Evolutionary conservation across 2,113 vertebrate species (phyloP).

Genomic region (Nestor notabilis): DNA sequence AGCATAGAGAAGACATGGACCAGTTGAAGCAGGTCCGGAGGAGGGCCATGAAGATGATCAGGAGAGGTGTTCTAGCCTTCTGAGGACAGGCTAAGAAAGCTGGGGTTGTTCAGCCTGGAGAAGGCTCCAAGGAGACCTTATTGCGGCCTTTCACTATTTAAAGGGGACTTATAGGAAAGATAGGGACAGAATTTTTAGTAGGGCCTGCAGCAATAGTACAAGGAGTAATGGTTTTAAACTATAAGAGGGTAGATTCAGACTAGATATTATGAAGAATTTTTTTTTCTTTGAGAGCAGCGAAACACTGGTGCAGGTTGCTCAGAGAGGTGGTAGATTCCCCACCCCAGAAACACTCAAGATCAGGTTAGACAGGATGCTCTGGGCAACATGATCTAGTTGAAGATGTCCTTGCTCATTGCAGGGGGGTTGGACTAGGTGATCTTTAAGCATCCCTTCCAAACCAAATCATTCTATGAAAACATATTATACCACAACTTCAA

Average conservation of each 20-base stretch:
- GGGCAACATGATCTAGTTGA: neutral
- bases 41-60: neutral
- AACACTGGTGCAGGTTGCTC: neutral
- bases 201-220: neutral
- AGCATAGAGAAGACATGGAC: too few relatives aligned
- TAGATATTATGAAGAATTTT: neutral
- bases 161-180: neutral
- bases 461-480: neutral
- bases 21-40: neutral
- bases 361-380: neutral
- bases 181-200: neutral
- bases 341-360: neutral
- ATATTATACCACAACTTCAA: neutral
- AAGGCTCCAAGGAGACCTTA: neutral
- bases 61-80: neutral
- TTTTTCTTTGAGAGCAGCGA: neutral
- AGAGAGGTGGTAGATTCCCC: neutral
- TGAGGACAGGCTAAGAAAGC: neutral
- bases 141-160: neutral
- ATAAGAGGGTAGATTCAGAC: neutral
- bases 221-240: neutral
- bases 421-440: accelerated
- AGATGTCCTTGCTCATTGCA: neutral
- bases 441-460: neutral
- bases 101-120: neutral